Evolutionary conservation across 2,888 invertebrate species (phyloP).

Genomic region (Erebia palarica): DNA sequence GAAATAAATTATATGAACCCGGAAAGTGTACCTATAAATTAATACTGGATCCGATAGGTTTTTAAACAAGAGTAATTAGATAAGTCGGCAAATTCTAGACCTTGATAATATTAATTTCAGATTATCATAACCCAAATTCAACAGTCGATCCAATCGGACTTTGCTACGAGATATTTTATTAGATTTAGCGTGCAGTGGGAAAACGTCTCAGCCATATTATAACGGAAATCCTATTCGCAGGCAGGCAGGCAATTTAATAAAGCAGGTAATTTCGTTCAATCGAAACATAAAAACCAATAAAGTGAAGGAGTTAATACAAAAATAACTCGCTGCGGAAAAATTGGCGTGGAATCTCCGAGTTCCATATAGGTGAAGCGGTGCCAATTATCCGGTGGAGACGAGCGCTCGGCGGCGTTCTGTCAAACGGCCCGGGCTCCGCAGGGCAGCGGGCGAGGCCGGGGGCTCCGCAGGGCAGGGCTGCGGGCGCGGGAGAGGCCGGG

Average conservation of each 20-base stretch:
- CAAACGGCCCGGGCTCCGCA: not conserved
- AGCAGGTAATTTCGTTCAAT: not conserved
- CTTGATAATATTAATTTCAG: too few relatives aligned
- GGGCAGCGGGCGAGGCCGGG: not conserved
- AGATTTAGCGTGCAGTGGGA: not conserved
- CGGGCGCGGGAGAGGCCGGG: not conserved
- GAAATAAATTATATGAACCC: too few relatives aligned
- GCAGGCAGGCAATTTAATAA: not conserved
- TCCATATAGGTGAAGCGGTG: not conserved
- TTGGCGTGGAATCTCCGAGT: not conserved
- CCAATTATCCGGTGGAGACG: not conserved
- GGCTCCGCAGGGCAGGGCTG: not conserved
- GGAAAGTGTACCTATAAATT: too few relatives aligned
- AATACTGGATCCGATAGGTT: too few relatives aligned
- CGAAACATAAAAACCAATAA: not conserved
- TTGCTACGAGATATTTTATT: not conserved
- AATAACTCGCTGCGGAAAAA: not conserved
- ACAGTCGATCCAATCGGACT: not conserved
- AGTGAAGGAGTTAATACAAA: conserved; percentile 1
- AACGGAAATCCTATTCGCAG: not conserved
- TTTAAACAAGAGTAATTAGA: too few relatives aligned
- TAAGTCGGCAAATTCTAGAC: too few relatives aligned
- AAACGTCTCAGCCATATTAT: not conserved
- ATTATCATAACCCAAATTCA: not conserved
- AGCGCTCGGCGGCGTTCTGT: not conserved